A percentile compares a stretch with the other conserved stretches of the same genome.
phyloP scores from a whole-genome alignment of 2,113 vertebrate species.

The Galbula dea region DNA sequence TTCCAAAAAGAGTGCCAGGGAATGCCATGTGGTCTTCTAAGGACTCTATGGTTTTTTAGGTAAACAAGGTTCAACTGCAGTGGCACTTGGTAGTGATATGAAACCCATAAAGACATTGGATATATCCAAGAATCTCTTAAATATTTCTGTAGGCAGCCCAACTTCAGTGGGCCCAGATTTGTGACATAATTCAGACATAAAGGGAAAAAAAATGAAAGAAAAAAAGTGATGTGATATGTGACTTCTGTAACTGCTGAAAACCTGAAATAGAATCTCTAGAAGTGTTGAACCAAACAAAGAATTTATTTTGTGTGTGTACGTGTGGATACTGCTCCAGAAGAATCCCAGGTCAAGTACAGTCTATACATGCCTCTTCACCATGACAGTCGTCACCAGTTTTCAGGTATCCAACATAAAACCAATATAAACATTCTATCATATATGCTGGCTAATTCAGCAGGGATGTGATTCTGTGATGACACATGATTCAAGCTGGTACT shows the following conservation, averaged over 20 bases:
- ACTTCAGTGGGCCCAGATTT: neutral
- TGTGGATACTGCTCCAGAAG: neutral
- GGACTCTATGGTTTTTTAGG: neutral
- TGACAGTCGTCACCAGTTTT: neutral
- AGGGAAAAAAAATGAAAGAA: neutral
- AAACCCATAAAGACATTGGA: neutral
- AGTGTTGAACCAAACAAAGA: neutral
- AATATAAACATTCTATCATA: neutral
- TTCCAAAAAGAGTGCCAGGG: neutral
- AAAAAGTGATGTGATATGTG: neutral
- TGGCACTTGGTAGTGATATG: neutral
- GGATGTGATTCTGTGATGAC: neutral
- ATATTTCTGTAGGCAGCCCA: neutral
- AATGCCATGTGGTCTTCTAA: neutral
- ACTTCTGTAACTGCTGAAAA: neutral
- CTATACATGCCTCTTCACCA: neutral
- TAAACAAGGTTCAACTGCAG: neutral
- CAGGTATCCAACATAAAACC: fast-evolving
- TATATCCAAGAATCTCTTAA: neutral
- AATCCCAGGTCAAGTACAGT: neutral
- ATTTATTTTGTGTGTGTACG: neutral
- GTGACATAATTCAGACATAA: neutral
- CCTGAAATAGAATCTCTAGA: neutral
- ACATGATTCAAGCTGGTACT: neutral
- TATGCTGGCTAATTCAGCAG: neutral